Conservation (phyloP, 2,888 invertebrate genomes). For the Drosophila affinis region DNA sequence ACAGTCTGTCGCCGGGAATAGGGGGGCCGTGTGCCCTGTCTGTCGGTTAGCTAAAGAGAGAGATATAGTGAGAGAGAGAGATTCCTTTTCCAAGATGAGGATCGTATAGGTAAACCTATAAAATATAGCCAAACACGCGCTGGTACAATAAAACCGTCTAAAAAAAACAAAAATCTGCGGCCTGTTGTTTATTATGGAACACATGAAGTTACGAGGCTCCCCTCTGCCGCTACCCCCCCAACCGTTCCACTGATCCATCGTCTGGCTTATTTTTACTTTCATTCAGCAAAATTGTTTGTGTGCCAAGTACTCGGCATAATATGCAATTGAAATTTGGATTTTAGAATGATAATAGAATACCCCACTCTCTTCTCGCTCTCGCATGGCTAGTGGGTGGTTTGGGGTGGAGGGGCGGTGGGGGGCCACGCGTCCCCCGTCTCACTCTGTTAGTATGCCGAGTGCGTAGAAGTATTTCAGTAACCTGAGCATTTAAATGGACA, state of each 20-base stretch:
- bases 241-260: not conserved
- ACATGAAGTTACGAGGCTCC: slow-evolving; percentile 2
- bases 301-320: slow-evolving; percentile 41
- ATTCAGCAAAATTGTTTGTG: slow-evolving; percentile 50
- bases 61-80: not conserved
- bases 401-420: not conserved
- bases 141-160: not conserved
- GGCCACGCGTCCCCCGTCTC: slow-evolving; percentile 5
- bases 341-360: slow-evolving; percentile 24
- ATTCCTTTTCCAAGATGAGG: slow-evolving; percentile 32
- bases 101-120: slow-evolving; percentile 11
- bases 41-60: not conserved
- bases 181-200: slow-evolving; percentile 37
- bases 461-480: slow-evolving; percentile 47
- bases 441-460: slow-evolving; percentile 36
- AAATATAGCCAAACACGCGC: slow-evolving; percentile 33
- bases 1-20: slow-evolving; percentile 36
- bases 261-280: slow-evolving; percentile 54
- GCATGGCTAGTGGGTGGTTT: not conserved
- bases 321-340: slow-evolving; percentile 36
- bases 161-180: not conserved
- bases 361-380: not conserved
- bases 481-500: slow-evolving; percentile 49
- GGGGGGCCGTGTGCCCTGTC: slow-evolving; percentile 12
- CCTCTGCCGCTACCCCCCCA: no score